Base-by-base conservation (phyloP, 2,113 vertebrate genomes). In the Brachyhypopomus occidentalis region DNA sequence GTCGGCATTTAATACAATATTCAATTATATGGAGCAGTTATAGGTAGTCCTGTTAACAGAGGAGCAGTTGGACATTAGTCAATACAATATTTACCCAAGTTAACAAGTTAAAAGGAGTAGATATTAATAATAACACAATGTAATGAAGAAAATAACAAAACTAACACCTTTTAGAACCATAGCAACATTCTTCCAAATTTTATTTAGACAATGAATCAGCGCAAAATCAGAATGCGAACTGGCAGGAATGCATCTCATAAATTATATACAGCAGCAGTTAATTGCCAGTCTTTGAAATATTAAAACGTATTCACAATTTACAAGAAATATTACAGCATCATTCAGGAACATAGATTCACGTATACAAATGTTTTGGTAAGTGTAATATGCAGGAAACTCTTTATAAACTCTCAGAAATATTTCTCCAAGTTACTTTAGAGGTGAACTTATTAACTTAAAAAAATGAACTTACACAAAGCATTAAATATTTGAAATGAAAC, bases 231-330 rank as follows among this genome's bases (percentile, higher is more conserved):
- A 84, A 91, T 92, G 91, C 91, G 89, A 91, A 85, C 93, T 91
- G 88, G 91, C 93, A 95, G 94, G 95, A 96, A 96, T 90, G 90
- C 90, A 94, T 94, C 95, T 95, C 91, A 94, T 94, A 95, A 96
- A 95, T 95, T 97, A 94, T 96, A 70, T 95, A 98, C 91, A 94
- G 93, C 93, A 93, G 91, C 92, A 94, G 92, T 93, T 91, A 90
- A 88, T 90, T 93, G 85, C 88, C 92, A 93, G 93, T 79, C 87
- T 91, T 60, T 94, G 91, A 95, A 95, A 95, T 96, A 93, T 93
- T 93, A 95, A 96, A 97, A 96, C 83, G 90, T 94, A 95, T 94
- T 95, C 96, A 98, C 96, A 96, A 95, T 97, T 96, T 97, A 98
- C 96, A 98, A 91, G 93, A 95, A 96, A 96, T 94, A 38, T 96